Evolutionary conservation across 2,888 invertebrate species (phyloP).

Genomic region (Drosophila falleni): DNA sequence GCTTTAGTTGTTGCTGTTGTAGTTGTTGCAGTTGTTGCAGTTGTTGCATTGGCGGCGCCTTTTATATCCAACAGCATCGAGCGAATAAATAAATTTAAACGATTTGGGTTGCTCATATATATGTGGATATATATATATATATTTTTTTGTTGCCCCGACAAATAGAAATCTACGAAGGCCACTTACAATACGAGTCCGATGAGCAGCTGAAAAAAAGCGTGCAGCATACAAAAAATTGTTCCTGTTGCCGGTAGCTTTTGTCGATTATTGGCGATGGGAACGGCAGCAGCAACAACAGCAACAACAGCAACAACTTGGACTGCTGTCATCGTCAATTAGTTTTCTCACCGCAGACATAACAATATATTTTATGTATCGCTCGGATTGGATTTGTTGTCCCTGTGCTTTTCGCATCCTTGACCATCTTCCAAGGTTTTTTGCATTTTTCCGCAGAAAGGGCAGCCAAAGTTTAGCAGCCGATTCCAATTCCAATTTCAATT

Average conservation of each 20-base stretch:
- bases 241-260: conserved; percentile 33
- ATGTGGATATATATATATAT: not conserved
- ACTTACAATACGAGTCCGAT: conserved; percentile 46
- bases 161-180: conserved; percentile 74
- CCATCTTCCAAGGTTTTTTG: conserved; percentile 52
- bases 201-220: conserved; percentile 45
- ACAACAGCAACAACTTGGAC: conserved; percentile 24
- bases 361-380: conserved; percentile 76
- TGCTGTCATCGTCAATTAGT: conserved; percentile 77
- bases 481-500: too few species aligned
- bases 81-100: conserved; percentile 72
- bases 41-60: conserved; percentile 65
- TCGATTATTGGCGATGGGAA: conserved; percentile 29
- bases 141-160: conserved; percentile 30
- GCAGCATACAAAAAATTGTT: conserved; percentile 39
- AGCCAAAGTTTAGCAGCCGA: conserved; percentile 35
- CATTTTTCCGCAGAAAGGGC: conserved; percentile 63
- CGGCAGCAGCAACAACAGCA: not conserved
- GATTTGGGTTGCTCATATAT: conserved; percentile 59
- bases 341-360: conserved; percentile 80
- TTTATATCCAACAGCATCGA: conserved; percentile 61
- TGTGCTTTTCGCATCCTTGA: conserved; percentile 50
- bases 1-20: conserved; percentile 26
- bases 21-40: conserved; percentile 28
- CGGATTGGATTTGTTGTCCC: conserved; percentile 34